A percentile compares a stretch with the other conserved stretches of the same genome.
phyloP scores from a whole-genome alignment of 1,140 invertebrate genomes.

The Propsilocerus akamusi region DNA sequence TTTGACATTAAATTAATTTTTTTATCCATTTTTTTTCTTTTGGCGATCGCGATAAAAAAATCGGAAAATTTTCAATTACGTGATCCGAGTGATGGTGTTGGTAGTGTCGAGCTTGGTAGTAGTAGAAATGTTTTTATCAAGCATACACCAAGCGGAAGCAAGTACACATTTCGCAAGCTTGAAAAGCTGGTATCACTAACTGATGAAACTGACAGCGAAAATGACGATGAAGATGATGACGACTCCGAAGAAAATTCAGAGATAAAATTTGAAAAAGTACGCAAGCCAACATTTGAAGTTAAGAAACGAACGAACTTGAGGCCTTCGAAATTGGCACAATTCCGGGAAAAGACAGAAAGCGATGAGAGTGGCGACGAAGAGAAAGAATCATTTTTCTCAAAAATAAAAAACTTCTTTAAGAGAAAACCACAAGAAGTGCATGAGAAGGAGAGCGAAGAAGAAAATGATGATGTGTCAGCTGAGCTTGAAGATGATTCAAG shows the following conservation, averaged over 20 bases:
- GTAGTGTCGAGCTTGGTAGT: too few species aligned
- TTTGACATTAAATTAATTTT: background rate
- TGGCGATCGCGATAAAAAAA: background rate
- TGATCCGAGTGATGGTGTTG: background rate
- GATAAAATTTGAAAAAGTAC: slow-evolving; percentile 6
- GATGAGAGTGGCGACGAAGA: slow-evolving; percentile 8
- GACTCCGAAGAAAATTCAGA: slow-evolving; percentile 6
- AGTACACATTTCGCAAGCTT: slow-evolving; percentile 5
- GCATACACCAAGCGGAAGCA: too few species aligned
- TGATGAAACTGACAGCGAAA: slow-evolving; percentile 7
- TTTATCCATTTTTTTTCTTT: background rate
- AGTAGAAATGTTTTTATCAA: too few species aligned
- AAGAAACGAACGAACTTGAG: slow-evolving; percentile 4
- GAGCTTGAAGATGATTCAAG: slow-evolving; percentile 5
- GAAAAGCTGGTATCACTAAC: background rate
- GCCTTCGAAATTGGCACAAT: background rate
- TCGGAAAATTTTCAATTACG: background rate
- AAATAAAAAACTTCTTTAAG: slow-evolving; percentile 7
- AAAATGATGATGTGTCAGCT: slow-evolving; percentile 6
- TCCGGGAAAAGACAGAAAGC: background rate
- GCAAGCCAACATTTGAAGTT: slow-evolving; percentile 1
- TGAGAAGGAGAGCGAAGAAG: slow-evolving; percentile 8
- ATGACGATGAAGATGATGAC: slow-evolving; percentile 1
- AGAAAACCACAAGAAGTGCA: slow-evolving; percentile 7
- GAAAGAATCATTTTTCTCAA: slow-evolving; percentile 5